A percentile compares a stretch with the other conserved stretches of the same genome.
Evolutionary conservation across 2,888 invertebrate species (phyloP).

Genomic region (Ectemnius cavifrons): DNA sequence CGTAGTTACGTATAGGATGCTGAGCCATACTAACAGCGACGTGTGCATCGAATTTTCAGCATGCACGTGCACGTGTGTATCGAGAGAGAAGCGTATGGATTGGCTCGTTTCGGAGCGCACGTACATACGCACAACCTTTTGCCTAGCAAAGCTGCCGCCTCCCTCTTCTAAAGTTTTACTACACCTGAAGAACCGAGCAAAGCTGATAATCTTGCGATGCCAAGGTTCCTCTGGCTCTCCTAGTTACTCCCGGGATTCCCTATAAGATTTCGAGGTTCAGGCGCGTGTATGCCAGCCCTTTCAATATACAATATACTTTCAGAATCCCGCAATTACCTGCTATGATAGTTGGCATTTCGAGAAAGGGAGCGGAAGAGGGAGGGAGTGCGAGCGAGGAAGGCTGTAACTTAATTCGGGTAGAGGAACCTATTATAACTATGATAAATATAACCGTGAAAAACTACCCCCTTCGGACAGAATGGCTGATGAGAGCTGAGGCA

Average conservation of each 20-base stretch:
- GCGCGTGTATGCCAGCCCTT: no score
- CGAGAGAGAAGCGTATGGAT: constrained; percentile 15
- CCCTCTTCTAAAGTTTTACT: constrained; percentile 13
- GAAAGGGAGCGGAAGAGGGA: no score
- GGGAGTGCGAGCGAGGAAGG: no score
- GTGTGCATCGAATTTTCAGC: constrained; percentile 45
- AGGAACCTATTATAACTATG: no score
- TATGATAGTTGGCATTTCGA: no score
- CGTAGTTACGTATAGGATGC: constrained; percentile 53
- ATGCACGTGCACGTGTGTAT: constrained; percentile 39
- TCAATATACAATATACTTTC: constrained; percentile 4
- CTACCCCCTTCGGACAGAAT: no score
- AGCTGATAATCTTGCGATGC: constrained; percentile 56
- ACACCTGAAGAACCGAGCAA: constrained; percentile 24
- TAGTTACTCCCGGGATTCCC: constrained; percentile 29
- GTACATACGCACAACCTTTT: background rate
- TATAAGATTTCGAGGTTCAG: no score
- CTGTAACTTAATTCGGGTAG: no score
- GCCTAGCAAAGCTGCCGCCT: background rate
- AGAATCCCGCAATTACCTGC: no score
- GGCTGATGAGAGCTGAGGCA: no score
- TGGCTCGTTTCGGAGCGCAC: background rate
- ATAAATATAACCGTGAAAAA: no score
- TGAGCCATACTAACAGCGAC: constrained; percentile 47
- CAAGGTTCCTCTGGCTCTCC: constrained; percentile 43